These are phyloP conservation scores for Drosophila kikkawai DNA, from an alignment of 1,140 invertebrate species.

Conservation along the genomic window DNA sequence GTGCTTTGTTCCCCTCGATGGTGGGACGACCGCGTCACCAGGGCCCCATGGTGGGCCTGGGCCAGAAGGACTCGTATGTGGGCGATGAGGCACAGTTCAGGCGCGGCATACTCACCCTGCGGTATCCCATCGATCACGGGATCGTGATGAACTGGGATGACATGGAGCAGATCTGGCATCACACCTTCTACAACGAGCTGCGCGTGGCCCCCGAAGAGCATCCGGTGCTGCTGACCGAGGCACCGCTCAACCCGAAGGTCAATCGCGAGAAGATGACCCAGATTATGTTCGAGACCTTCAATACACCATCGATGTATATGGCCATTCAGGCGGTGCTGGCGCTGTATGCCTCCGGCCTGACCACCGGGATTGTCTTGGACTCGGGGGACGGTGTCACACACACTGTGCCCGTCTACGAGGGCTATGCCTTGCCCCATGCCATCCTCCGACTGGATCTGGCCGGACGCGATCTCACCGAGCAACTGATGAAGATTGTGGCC, in stretches of 20 bases:
- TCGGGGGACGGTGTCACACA: background rate
- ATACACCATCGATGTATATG: constrained; percentile 1
- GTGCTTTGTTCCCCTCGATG: background rate
- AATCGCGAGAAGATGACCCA: background rate
- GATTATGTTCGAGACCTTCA: constrained; percentile 10
- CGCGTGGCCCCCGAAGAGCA: constrained; percentile 5
- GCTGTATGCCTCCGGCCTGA: background rate
- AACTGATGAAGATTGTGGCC: background rate
- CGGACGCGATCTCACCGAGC: background rate
- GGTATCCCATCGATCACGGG: background rate
- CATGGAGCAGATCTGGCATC: constrained; percentile 13
- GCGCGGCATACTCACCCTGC: background rate
- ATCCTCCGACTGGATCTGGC: background rate
- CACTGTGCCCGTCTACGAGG: constrained; percentile 6
- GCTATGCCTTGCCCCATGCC: constrained; percentile 4
- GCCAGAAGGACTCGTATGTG: constrained; percentile 1
- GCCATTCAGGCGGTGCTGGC: constrained; percentile 6
- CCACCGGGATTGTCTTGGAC: constrained; percentile 2
- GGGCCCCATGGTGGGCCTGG: background rate
- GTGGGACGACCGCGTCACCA: background rate
- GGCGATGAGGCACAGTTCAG: background rate
- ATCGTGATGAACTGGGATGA: background rate
- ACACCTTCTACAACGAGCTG: constrained; percentile 11
- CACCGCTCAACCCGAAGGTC: background rate
- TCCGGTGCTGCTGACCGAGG: constrained; percentile 1